Conservation (phyloP, 2,888 invertebrate genomes). For the Candidula unifasciata region DNA sequence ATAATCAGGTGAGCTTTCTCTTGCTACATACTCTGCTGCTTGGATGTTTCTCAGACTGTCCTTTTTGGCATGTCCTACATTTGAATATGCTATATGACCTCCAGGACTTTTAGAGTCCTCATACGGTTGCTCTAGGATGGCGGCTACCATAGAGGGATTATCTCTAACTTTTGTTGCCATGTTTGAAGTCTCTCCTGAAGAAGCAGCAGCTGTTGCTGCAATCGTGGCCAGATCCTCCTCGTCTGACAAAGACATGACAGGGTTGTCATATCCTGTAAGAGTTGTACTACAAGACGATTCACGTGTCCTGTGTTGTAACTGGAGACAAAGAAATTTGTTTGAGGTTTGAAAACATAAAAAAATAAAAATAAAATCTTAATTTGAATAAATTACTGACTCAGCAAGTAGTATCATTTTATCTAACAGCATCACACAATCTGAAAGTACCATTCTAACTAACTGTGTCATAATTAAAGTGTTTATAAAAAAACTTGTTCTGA, state of each 20-base stretch:
- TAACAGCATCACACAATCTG: no score
- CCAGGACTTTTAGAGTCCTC: neutral
- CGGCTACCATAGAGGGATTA: neutral
- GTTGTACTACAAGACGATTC: neutral
- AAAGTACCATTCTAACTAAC: no score
- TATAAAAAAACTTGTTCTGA: no score
- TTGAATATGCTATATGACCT: neutral
- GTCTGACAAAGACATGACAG: conserved; percentile 18
- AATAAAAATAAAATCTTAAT: no score
- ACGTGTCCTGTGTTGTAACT: neutral
- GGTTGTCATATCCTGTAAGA: conserved; percentile 15
- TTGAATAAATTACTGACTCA: no score
- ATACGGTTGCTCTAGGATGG: neutral
- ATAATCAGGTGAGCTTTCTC: neutral
- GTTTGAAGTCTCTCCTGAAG: neutral
- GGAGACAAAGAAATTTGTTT: neutral
- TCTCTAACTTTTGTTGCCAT: neutral
- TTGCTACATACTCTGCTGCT: neutral
- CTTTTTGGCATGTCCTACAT: neutral
- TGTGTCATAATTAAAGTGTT: no score
- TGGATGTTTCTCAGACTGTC: neutral
- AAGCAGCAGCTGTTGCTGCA: no score
- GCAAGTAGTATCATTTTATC: no score
- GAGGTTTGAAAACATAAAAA: no score
- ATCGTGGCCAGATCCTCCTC: neutral